phyloP scores from a whole-genome alignment of 2,888 invertebrate species.

The Entomobrya proxima region DNA sequence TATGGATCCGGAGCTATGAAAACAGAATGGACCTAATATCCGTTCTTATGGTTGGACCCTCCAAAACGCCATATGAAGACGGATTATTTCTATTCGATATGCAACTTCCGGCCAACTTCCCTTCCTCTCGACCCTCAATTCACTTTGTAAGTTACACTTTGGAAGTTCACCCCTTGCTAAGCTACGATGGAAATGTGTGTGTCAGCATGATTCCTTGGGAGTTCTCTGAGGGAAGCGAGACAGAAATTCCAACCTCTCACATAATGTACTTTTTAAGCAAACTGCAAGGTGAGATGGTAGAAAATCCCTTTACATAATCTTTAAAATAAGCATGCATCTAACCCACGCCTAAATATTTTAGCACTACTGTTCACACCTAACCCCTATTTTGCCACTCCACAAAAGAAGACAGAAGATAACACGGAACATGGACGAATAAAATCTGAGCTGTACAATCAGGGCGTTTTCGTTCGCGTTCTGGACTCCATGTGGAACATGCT shows the following conservation, averaged over 20 bases:
- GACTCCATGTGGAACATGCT: conserved; percentile 91
- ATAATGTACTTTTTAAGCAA: conserved; percentile 94
- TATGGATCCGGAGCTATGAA: conserved; percentile 90
- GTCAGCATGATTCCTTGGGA: conserved; percentile 91
- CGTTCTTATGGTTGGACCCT: conserved; percentile 93
- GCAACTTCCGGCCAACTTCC: conserved; percentile 93
- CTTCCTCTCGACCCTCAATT: conserved; percentile 90
- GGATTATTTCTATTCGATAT: conserved; percentile 96
- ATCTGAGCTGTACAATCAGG: conserved; percentile 97
- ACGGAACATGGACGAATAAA: conserved; percentile 93
- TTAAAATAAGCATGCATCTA: no score
- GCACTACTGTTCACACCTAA: conserved; percentile 94
- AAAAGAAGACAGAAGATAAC: conserved; percentile 94
- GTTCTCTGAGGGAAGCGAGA: conserved; percentile 92
- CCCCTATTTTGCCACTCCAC: conserved; percentile 98
- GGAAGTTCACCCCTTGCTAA: conserved; percentile 95
- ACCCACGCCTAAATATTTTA: no score
- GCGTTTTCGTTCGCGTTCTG: conserved; percentile 93
- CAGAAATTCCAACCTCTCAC: conserved; percentile 77
- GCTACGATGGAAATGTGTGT: conserved; percentile 95
- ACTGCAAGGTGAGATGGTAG: conserved; percentile 83
- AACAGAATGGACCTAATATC: conserved; percentile 94
- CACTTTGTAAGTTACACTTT: conserved; percentile 94
- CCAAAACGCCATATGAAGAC: conserved; percentile 95
- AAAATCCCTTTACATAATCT: neutral